phyloP scores from a whole-genome alignment of 2,888 invertebrate genomes.

The Meta bourneti region DNA sequence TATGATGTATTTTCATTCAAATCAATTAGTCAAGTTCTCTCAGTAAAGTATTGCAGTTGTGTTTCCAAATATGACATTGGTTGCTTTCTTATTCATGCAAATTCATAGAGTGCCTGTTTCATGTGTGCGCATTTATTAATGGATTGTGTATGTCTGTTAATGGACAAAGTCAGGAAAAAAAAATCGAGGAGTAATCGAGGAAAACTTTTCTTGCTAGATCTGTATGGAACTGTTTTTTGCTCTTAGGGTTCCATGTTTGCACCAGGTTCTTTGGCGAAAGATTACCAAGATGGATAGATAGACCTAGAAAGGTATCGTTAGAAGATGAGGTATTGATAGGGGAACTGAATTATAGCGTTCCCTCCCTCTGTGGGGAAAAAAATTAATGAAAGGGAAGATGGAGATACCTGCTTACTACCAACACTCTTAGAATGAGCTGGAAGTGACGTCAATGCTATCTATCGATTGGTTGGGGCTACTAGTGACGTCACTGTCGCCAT shows the following conservation, averaged over 20 bases:
- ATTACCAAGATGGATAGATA: not conserved
- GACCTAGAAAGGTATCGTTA: not conserved
- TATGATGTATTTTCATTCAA: too few relatives aligned
- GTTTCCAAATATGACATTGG: too few relatives aligned
- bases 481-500: conserved; percentile 75
- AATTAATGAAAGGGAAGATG: conserved; percentile 70
- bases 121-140: too few relatives aligned
- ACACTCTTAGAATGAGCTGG: conserved; percentile 64
- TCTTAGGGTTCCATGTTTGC: not conserved
- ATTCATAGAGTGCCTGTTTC: too few relatives aligned
- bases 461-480: conserved; percentile 71
- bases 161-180: too few relatives aligned
- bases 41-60: too few relatives aligned
- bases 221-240: not conserved
- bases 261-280: not conserved
- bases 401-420: conserved; percentile 53
- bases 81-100: too few relatives aligned
- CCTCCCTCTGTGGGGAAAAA: conserved; percentile 34
- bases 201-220: too few relatives aligned
- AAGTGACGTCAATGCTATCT: conserved; percentile 75
- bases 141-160: too few relatives aligned
- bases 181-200: too few relatives aligned
- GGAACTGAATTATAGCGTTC: conserved; percentile 51
- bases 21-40: too few relatives aligned
- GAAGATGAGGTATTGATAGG: conserved; percentile 11